Conservation (phyloP, 2,797 vertebrate genomes). For the Notolepis coatsorum region DNA sequence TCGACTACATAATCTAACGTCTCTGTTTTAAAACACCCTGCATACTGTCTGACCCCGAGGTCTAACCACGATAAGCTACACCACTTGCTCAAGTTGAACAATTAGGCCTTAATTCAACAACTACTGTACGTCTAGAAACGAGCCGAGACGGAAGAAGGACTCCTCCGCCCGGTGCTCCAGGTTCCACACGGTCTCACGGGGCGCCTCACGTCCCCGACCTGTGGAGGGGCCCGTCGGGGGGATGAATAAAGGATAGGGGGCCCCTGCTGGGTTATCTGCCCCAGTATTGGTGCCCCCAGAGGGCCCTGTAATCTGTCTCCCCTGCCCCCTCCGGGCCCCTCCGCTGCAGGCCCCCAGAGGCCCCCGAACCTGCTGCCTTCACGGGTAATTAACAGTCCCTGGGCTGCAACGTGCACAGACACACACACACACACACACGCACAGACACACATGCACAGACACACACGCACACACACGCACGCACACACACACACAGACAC, state of each 20-base stretch:
- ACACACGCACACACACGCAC: conserved; percentile 18
- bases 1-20: no score
- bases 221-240: conserved; percentile 75
- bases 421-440: conserved; percentile 31
- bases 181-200: no score
- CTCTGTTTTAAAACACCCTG: no score
- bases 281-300: conserved; percentile 89
- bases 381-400: conserved; percentile 80
- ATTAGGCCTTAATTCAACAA: not conserved
- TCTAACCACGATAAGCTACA: not conserved
- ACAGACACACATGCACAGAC: no score
- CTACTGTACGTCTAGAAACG: no score
- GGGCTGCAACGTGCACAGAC: conserved; percentile 54
- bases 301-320: conserved; percentile 87
- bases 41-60: not conserved
- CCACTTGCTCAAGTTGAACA: not conserved
- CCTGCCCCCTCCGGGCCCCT: conserved; percentile 75
- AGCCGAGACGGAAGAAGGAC: no score
- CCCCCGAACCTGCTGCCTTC: conserved; percentile 71
- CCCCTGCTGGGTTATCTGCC: conserved; percentile 90
- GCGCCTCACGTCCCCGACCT: conserved; percentile 63
- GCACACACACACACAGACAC: conserved; percentile 10
- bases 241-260: conserved; percentile 89
- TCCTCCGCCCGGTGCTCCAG: no score
- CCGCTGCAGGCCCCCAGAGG: conserved; percentile 70